Conservation (phyloP, 2,888 invertebrate species). For the Andrena hattorfiana region DNA sequence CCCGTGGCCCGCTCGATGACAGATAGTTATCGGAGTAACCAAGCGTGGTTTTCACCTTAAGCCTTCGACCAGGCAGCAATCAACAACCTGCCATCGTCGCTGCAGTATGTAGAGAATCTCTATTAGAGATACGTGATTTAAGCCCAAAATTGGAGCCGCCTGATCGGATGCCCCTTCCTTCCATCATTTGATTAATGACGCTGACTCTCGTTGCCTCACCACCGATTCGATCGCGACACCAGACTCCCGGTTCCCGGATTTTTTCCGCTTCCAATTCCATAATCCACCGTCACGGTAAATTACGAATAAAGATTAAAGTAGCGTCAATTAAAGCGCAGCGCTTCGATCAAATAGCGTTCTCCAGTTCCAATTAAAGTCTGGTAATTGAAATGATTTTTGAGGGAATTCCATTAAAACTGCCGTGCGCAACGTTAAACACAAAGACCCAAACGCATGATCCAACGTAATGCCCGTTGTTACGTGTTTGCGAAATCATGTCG, state of each 20-base stretch:
- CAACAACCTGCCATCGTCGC: neutral
- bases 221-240: neutral
- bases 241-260: neutral
- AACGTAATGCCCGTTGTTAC: neutral
- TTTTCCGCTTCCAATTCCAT: constrained; percentile 18
- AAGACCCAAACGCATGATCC: neutral
- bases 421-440: neutral
- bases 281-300: constrained; percentile 38
- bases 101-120: constrained; percentile 11
- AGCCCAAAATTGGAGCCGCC: constrained; percentile 51
- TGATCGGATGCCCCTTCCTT: constrained; percentile 21
- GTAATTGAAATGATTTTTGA: constrained; percentile 43
- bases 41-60: constrained; percentile 55
- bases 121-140: constrained; percentile 13
- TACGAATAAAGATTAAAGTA: constrained; percentile 42
- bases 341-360: constrained; percentile 12
- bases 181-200: constrained; percentile 56
- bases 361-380: constrained; percentile 28
- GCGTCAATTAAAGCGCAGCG: constrained; percentile 18
- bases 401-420: constrained; percentile 17
- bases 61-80: constrained; percentile 22
- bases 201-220: constrained; percentile 25
- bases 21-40: constrained; percentile 68
- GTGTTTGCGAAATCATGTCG: neutral
- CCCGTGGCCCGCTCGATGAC: constrained; percentile 58